phyloP scores from a whole-genome alignment of 2,113 vertebrate species.

The Salvelinus sp. region DNA sequence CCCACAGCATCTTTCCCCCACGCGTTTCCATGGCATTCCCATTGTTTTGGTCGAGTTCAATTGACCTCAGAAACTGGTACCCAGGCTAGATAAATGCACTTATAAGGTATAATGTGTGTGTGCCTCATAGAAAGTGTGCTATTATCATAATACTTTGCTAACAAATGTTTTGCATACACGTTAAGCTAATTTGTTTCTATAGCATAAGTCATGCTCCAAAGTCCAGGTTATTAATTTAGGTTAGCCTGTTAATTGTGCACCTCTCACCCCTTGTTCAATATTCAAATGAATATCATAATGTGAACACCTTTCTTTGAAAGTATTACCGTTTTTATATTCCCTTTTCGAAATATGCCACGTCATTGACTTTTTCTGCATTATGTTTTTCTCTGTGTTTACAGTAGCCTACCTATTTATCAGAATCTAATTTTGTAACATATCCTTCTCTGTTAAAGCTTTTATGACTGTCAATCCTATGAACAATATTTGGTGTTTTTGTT shows the following conservation, averaged over 20 bases:
- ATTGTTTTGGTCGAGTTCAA: too few species aligned
- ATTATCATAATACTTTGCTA: neutral
- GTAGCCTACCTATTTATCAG: neutral
- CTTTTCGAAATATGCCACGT: neutral
- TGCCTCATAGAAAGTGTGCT: neutral
- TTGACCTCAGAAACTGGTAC: too few species aligned
- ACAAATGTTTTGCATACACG: neutral
- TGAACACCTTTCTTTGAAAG: neutral
- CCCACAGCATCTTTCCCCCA: too few species aligned
- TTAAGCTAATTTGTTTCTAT: neutral
- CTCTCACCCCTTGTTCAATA: neutral
- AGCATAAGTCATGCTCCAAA: neutral
- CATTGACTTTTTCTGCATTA: constrained; percentile 1
- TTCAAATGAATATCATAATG: neutral
- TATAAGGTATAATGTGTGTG: neutral
- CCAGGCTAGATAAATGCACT: too few species aligned
- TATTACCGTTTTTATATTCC: neutral
- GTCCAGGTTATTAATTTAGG: neutral
- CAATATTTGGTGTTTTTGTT: constrained; percentile 43
- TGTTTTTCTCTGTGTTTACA: constrained; percentile 36
- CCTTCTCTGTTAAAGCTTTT: constrained; percentile 24
- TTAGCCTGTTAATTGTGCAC: neutral
- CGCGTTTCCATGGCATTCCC: too few species aligned
- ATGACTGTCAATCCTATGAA: constrained; percentile 39
- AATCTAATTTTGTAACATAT: constrained; percentile 32